phyloP scores from a whole-genome alignment of 2,113 vertebrate species.

The Aldabrachelys gigantea region DNA sequence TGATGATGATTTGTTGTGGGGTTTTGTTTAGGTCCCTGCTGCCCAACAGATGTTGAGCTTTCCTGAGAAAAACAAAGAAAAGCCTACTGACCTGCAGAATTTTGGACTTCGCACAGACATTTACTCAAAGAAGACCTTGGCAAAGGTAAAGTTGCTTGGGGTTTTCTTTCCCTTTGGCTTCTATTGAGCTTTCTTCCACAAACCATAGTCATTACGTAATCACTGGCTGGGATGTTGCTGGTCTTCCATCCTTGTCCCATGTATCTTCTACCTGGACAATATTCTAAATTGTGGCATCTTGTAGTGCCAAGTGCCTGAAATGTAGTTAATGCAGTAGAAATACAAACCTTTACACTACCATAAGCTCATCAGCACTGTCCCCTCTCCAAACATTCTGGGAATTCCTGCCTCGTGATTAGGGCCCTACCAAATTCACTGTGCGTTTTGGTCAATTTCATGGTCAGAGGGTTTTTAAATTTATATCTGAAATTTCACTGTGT shows the following conservation, averaged over 20 bases:
- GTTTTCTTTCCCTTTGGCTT: not conserved
- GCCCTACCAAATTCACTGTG: too few species aligned
- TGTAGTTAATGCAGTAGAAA: not conserved
- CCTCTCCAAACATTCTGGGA: not conserved
- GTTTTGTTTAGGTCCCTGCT: constrained; percentile 85
- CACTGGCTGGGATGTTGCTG: not conserved
- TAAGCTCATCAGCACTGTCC: accelerated
- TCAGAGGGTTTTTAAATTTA: too few species aligned
- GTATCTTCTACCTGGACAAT: not conserved
- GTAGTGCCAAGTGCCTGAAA: not conserved
- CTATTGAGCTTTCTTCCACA: not conserved
- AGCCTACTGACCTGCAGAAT: constrained; percentile 93
- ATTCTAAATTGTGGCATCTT: not conserved
- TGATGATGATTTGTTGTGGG: not conserved
- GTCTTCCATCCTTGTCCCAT: not conserved
- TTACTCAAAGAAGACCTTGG: constrained; percentile 92
- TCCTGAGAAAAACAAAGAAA: constrained; percentile 94
- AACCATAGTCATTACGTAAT: not conserved
- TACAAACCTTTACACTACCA: accelerated
- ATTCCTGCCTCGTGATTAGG: not conserved
- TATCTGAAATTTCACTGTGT: too few species aligned
- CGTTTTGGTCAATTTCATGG: too few species aligned
- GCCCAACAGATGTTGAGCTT: constrained; percentile 95
- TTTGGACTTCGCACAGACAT: constrained; percentile 95
- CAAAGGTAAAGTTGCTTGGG: constrained; percentile 81